Percentiles rank a stretch among this genome's conserved stretches.
phyloP scores from a whole-genome alignment of 2,888 invertebrate species.

The Dioctria linearis region DNA sequence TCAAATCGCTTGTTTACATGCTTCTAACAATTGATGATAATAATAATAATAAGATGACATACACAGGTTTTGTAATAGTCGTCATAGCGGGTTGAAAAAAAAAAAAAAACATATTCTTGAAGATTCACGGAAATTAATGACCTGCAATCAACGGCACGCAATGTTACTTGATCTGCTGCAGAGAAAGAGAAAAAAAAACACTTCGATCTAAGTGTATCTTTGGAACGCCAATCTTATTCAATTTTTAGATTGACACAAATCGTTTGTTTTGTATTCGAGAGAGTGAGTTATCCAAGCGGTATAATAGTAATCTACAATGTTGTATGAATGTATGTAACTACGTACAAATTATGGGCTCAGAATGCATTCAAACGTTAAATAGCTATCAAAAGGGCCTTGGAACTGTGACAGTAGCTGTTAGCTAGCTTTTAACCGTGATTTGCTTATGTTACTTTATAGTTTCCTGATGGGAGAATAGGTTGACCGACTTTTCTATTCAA shows the following conservation, averaged over 20 bases:
- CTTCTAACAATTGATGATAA: no score
- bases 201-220: background rate
- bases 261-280: conserved; percentile 3
- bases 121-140: conserved; percentile 44
- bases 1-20: no score
- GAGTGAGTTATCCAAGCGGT: conserved; percentile 23
- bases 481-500: background rate
- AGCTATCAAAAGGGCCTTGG: conserved; percentile 38
- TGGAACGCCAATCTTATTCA: background rate
- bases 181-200: background rate
- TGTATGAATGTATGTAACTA: no score
- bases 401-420: conserved; percentile 16
- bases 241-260: conserved; percentile 33
- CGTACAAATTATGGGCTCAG: conserved; percentile 22
- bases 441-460: background rate
- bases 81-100: background rate
- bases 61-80: no score
- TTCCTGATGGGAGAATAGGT: background rate
- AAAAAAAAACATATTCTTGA: background rate
- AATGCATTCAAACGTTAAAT: conserved; percentile 43
- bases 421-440: background rate
- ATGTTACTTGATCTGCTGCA: conserved; percentile 40
- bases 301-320: background rate
- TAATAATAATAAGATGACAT: no score
- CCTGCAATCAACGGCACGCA: conserved; percentile 46